Evolutionary conservation across 2,888 invertebrate genomes (phyloP).

Genomic region (Idaea straminata): DNA sequence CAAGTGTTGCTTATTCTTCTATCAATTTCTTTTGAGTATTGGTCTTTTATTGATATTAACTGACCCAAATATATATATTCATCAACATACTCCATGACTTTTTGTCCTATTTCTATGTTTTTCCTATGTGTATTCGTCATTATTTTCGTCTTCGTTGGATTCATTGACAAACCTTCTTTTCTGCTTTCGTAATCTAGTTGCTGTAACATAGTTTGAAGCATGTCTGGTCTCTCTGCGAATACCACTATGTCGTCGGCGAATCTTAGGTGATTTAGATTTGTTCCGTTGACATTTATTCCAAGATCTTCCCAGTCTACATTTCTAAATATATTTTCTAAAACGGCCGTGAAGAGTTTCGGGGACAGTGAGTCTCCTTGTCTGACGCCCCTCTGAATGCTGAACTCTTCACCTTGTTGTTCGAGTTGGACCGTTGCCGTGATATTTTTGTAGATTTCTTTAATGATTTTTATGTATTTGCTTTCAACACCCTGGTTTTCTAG

Average conservation of each 20-base stretch:
- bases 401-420: not conserved
- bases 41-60: constrained; percentile 16
- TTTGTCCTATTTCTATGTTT: constrained; percentile 4
- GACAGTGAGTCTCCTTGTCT: not conserved
- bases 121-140: not conserved
- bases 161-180: not conserved
- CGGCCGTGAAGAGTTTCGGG: not conserved
- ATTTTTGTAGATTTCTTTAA: not conserved
- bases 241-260: constrained; percentile 3
- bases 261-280: not conserved
- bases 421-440: not conserved
- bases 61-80: constrained; percentile 27
- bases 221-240: not conserved
- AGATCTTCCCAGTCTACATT: not conserved
- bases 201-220: not conserved
- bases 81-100: constrained; percentile 20
- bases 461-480: not conserved
- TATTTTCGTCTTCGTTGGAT: not conserved
- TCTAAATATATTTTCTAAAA: not conserved
- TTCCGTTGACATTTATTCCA: not conserved
- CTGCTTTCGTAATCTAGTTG: not conserved
- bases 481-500: not conserved
- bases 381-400: not conserved
- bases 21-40: constrained; percentile 21
- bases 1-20: constrained; percentile 20